Percentiles rank a stretch among this genome's conserved stretches.
Evolutionary conservation across 2,113 vertebrate genomes (phyloP).

Genomic region (Notothenia rossii): DNA sequence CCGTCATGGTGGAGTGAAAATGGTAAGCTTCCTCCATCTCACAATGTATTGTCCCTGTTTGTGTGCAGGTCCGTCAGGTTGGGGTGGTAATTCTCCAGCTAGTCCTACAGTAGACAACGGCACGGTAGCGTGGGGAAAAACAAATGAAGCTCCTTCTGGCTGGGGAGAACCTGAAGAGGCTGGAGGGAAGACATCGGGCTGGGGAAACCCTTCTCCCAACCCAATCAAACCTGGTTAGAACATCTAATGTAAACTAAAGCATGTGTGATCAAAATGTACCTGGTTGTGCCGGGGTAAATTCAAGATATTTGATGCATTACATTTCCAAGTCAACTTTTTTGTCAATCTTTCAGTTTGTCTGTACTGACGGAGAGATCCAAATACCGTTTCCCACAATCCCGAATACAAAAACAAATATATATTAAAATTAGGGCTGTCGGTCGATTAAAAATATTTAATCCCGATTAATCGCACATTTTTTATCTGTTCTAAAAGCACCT

Average conservation of each 20-base stretch:
- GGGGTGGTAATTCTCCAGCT: constrained; percentile 90
- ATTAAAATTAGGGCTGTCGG: too few relatives aligned
- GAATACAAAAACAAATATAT: too few relatives aligned
- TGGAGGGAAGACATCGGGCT: constrained; percentile 86
- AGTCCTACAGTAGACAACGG: constrained; percentile 91
- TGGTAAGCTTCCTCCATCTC: not conserved
- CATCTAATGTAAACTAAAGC: not conserved
- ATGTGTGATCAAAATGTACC: not conserved
- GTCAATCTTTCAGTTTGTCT: too few relatives aligned
- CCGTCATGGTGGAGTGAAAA: too few relatives aligned
- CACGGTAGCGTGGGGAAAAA: constrained; percentile 94
- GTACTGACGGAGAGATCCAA: too few relatives aligned
- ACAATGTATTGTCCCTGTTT: constrained; percentile 22
- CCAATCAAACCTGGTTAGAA: constrained; percentile 92
- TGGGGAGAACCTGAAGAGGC: constrained; percentile 93
- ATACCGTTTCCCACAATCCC: too few relatives aligned
- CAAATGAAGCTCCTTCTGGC: constrained; percentile 88
- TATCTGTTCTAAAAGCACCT: too few relatives aligned
- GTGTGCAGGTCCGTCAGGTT: constrained; percentile 85
- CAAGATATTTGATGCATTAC: not conserved
- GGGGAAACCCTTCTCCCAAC: constrained; percentile 90
- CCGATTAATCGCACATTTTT: too few relatives aligned
- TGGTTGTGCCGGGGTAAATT: too few relatives aligned
- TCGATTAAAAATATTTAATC: too few relatives aligned
- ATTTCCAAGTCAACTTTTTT: not conserved